Evolutionary conservation across 2,888 invertebrate genomes (phyloP), one percentile per base, ranked within the genome.

Genomic region (Eueremaeus valkanovi): DNA sequence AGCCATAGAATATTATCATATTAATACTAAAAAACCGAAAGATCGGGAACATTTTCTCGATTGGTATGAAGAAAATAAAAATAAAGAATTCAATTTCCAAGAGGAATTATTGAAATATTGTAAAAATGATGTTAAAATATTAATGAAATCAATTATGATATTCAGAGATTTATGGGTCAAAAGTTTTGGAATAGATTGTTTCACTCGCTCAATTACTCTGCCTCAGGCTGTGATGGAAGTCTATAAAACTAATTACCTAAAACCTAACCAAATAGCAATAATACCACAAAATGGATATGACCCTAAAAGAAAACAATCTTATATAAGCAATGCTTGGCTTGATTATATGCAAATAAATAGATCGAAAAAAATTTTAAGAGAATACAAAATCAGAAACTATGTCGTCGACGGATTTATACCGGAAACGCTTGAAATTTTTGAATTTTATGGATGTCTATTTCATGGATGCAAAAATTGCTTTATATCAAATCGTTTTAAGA

Each of bases 81-180:
- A 70, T 29, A 45, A 74, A 24, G 49, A 55, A 8, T 80, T 80
- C 51, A 72, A 80, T 75, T 78, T 80, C 72, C 36, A 75, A 49
- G 45, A 75, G 16, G 79, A 80, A 61, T 73, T 80, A 11, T 40
- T 33, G 1, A 74, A 75, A 21, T 80, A 79, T 66, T 80, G 80
- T 73, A 36, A 45, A 9, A 72, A 55, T 3, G 79, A 80, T 73
- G 79, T 80, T 6, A 9, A 55, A 3, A 75, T 79, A 45, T 58
- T 77, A 29, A 36, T 58, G 29, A 66, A 29, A 73, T 72, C 42
- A 18, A 58, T 51, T 24, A 73, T 74, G 74, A 70, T 76, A 18
- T 78, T 79, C 27, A n/a, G 75, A 42, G 61, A 76, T 6, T 3
- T 74, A 1, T 75, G 77, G 31, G 42, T 24, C 0, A 29, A 29